Evolutionary conservation across 2,113 vertebrate genomes (phyloP).

Genomic region (Ploceus nigricollis): DNA sequence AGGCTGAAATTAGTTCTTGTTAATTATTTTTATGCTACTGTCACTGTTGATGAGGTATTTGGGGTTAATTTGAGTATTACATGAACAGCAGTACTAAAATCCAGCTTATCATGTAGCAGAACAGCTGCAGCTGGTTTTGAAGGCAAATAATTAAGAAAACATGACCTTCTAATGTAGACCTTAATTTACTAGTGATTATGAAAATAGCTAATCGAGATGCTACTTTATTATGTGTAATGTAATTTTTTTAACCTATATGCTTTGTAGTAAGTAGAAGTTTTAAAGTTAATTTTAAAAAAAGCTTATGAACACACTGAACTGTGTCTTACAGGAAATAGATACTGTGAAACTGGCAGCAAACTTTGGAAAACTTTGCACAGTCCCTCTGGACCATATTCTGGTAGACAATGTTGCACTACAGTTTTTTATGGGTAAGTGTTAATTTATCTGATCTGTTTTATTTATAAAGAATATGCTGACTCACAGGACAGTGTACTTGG

Average conservation of each 20-base stretch:
- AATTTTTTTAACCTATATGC: not conserved
- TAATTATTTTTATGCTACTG: not conserved
- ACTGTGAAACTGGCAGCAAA: slow-evolving; percentile 95
- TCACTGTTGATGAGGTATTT: not conserved
- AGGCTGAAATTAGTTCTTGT: not conserved
- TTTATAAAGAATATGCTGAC: not conserved
- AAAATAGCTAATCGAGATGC: not conserved
- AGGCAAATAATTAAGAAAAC: not conserved
- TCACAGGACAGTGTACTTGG: not conserved
- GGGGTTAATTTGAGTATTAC: not conserved
- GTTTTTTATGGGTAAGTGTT: slow-evolving; percentile 95
- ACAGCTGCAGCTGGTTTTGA: not conserved
- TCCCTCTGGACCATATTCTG: slow-evolving; percentile 95
- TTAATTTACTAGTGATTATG: not conserved
- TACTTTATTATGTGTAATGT: not conserved
- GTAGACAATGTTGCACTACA: slow-evolving; percentile 98
- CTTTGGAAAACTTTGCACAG: slow-evolving; percentile 97
- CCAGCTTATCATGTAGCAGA: not conserved
- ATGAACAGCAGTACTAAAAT: not conserved
- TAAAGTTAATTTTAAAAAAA: not conserved
- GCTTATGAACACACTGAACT: not conserved
- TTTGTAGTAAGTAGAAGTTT: not conserved
- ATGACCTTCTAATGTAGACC: not conserved
- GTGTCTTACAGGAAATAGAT: slow-evolving; percentile 87
- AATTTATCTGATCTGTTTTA: not conserved